Percentiles rank a stretch among this genome's conserved stretches.
Evolutionary conservation across 1,140 invertebrate genomes (phyloP).

Genomic region (Trachymyrmex cornetzi): DNA sequence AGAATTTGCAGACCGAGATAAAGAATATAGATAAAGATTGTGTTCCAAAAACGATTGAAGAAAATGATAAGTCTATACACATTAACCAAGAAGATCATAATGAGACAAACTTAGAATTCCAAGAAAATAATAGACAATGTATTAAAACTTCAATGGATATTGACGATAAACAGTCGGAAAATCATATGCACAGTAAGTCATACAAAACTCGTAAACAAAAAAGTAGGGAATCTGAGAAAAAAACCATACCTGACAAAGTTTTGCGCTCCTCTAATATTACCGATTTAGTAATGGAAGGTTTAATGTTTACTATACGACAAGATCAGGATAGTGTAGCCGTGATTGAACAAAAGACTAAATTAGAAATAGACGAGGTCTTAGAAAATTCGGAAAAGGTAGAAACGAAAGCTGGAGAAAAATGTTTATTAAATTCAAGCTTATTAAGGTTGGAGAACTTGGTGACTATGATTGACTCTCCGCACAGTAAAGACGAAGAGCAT

Average conservation of each 20-base stretch:
- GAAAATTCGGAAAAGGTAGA: constrained; percentile 85
- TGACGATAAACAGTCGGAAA: background rate
- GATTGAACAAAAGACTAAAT: constrained; percentile 84
- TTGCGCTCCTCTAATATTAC: constrained; percentile 83
- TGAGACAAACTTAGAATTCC: background rate
- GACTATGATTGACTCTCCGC: constrained; percentile 81
- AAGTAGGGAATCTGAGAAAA: constrained; percentile 37
- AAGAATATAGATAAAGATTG: constrained; percentile 15
- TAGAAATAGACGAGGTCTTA: constrained; percentile 84
- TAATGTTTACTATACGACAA: constrained; percentile 85
- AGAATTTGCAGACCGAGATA: background rate
- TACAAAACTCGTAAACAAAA: constrained; percentile 38
- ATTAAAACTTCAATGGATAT: background rate
- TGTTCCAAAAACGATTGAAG: background rate
- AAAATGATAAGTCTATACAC: background rate
- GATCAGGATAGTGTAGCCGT: constrained; percentile 82
- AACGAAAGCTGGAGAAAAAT: constrained; percentile 82
- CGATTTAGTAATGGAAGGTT: constrained; percentile 84
- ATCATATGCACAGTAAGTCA: background rate
- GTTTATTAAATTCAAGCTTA: constrained; percentile 83
- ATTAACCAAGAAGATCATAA: background rate
- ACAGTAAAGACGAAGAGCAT: constrained; percentile 29
- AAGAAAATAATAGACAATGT: background rate
- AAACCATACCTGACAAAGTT: constrained; percentile 50
- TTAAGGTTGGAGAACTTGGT: constrained; percentile 83